Percentiles rank a stretch among this genome's conserved stretches.
phyloP scores from a whole-genome alignment of 1,140 invertebrate genomes.

The Tachypleus tridentatus region DNA sequence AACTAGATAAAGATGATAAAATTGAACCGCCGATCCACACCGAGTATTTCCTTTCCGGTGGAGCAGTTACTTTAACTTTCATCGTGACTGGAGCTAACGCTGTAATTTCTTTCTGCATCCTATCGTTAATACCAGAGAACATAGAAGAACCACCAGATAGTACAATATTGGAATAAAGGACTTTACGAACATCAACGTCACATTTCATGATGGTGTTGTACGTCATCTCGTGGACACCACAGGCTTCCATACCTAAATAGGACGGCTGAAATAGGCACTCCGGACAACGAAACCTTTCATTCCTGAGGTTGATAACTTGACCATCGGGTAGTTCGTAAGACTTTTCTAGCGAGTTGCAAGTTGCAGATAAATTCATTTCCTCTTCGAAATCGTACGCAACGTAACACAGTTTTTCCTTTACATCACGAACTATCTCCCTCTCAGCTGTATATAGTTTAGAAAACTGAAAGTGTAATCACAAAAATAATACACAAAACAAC shows the following conservation, averaged over 20 bases:
- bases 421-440: slow-evolving; percentile 43
- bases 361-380: slow-evolving; percentile 39
- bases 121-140: slow-evolving; percentile 37
- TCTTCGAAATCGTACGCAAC: slow-evolving; percentile 43
- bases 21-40: slow-evolving; percentile 38
- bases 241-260: slow-evolving; percentile 27
- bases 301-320: slow-evolving; percentile 41
- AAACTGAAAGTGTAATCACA: slow-evolving; percentile 9
- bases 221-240: slow-evolving; percentile 36
- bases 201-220: slow-evolving; percentile 43
- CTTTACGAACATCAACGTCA: slow-evolving; percentile 41
- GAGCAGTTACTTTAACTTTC: slow-evolving; percentile 49
- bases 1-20: slow-evolving; percentile 35
- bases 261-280: slow-evolving; percentile 37
- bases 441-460: slow-evolving; percentile 35
- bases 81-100: slow-evolving; percentile 36
- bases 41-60: slow-evolving; percentile 50
- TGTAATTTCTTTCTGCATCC: slow-evolving; percentile 37
- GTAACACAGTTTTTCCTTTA: slow-evolving; percentile 34
- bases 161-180: slow-evolving; percentile 42
- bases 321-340: slow-evolving; percentile 36
- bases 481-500: slow-evolving; percentile 38
- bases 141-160: slow-evolving; percentile 41
- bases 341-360: slow-evolving; percentile 32
- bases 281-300: slow-evolving; percentile 41